Evolutionary conservation across 2,113 vertebrate genomes (phyloP).

Genomic region (Pristiophorus japonicus): DNA sequence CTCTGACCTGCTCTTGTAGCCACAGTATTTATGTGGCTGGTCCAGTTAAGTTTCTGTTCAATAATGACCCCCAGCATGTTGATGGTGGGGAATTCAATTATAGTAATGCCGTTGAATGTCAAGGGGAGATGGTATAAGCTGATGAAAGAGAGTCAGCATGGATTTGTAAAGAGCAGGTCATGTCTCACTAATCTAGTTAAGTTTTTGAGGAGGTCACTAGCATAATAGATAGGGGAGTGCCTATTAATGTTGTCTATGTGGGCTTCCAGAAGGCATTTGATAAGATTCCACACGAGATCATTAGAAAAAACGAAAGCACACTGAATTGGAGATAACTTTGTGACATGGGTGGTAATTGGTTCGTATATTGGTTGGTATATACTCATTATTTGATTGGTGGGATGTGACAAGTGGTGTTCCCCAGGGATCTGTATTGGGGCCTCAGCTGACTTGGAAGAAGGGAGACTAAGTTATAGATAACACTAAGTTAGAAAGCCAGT

Average conservation of each 20-base stretch:
- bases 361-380: too few relatives aligned
- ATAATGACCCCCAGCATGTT: neutral
- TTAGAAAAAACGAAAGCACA: neutral
- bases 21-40: neutral
- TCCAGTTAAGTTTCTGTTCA: neutral
- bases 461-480: neutral
- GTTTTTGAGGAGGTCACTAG: neutral
- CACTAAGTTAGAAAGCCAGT: neutral
- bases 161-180: neutral
- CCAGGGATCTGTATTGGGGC: neutral
- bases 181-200: neutral
- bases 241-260: neutral
- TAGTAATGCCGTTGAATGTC: neutral
- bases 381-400: neutral
- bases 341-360: neutral
- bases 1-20: neutral
- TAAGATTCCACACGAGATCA: too few relatives aligned
- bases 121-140: neutral
- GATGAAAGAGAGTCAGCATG: neutral
- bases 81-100: neutral
- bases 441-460: neutral
- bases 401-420: neutral
- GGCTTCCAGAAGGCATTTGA: neutral
- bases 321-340: neutral
- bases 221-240: neutral